Evolutionary conservation across 2,113 vertebrate genomes (phyloP).

Genomic region (human (Homo sapiens)): DNA sequence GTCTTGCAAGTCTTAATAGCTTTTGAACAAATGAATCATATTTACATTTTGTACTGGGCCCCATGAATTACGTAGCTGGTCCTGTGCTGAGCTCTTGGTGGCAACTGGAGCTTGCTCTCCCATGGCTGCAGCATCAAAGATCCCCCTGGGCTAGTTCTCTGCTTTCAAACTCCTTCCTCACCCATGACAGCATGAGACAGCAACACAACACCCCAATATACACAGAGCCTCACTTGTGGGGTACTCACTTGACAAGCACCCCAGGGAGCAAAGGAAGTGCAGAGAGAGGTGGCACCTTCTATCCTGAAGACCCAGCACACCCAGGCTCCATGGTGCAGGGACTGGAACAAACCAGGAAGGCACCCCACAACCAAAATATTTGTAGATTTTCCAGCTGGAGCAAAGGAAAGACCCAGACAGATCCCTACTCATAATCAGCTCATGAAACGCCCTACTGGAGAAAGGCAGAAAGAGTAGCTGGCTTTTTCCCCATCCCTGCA

Average conservation of each 20-base stretch:
- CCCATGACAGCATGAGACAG: background rate
- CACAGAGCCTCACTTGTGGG: background rate
- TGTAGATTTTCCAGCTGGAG: background rate
- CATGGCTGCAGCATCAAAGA: background rate
- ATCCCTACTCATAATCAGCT: background rate
- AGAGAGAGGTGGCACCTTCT: background rate
- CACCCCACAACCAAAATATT: background rate
- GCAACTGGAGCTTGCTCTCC: background rate
- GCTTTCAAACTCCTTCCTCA: background rate
- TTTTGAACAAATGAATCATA: background rate
- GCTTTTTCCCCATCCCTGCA: background rate
- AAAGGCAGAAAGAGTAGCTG: background rate
- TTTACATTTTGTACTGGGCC: background rate
- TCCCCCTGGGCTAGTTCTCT: background rate
- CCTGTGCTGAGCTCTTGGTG: background rate
- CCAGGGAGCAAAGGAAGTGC: background rate
- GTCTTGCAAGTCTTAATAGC: background rate
- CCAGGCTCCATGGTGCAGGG: background rate
- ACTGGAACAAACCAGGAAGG: background rate
- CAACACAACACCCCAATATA: background rate
- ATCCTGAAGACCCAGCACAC: background rate
- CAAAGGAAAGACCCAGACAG: background rate
- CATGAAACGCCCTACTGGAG: background rate
- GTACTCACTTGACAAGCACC: too few relatives aligned
- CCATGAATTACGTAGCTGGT: fast-evolving